These are phyloP conservation scores for Thryonomys swinderianus DNA, from an alignment of 2,113 vertebrate genomes.

Conservation along the genomic window DNA sequence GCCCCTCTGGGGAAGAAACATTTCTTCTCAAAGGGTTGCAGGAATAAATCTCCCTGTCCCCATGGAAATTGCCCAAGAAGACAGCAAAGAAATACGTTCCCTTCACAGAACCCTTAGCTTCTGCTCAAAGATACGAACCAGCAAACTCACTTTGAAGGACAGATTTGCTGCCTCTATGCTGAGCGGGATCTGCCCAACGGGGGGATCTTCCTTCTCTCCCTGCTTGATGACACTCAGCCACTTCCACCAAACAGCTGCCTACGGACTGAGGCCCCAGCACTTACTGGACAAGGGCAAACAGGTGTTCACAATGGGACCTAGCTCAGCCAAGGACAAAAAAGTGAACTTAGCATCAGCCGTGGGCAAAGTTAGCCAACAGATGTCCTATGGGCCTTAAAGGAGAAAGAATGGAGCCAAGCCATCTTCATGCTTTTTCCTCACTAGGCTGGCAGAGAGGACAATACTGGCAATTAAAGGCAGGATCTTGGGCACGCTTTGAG, in stretches of 20 bases:
- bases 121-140: background rate
- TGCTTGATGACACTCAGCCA: background rate
- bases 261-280: background rate
- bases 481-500: background rate
- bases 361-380: background rate
- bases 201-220: background rate
- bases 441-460: background rate
- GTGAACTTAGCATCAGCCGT: background rate
- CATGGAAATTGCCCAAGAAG: background rate
- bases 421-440: constrained; percentile 8
- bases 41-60: background rate
- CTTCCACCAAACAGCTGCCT: background rate
- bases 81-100: background rate
- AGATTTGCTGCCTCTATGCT: background rate
- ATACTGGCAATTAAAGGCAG: background rate
- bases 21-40: background rate
- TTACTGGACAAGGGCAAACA: background rate
- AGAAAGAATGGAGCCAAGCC: background rate
- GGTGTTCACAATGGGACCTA: background rate
- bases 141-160: background rate
- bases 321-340: background rate
- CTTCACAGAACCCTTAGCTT: background rate
- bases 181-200: background rate
- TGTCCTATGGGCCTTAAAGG: background rate
- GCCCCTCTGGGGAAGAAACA: background rate